Evolutionary conservation across 2,797 vertebrate genomes (phyloP).

Genomic region (Sarcophilus harrisii): DNA sequence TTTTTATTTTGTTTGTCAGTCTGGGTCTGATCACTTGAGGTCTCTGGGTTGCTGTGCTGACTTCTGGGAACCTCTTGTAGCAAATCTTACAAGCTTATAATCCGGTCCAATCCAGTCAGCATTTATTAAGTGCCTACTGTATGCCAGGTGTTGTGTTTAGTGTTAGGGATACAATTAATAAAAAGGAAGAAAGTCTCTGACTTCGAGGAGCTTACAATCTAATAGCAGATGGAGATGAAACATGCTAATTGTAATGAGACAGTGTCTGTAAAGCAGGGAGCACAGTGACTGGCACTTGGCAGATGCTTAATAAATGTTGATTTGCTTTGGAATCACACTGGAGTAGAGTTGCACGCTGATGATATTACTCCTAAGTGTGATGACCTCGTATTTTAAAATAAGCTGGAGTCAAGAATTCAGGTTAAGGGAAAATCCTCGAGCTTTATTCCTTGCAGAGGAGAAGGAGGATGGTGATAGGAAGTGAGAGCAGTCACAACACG

Average conservation of each 20-base stretch:
- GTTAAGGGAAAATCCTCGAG: too few relatives aligned
- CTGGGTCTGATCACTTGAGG: background rate
- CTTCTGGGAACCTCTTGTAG: background rate
- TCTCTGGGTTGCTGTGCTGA: background rate
- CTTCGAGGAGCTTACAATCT: background rate
- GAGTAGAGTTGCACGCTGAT: background rate
- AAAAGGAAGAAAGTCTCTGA: background rate
- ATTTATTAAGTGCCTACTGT: background rate
- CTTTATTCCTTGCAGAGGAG: too few relatives aligned
- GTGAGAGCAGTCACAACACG: too few relatives aligned
- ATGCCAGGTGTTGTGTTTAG: background rate
- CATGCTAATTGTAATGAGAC: background rate
- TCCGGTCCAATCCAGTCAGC: background rate
- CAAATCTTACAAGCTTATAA: background rate
- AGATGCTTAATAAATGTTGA: background rate
- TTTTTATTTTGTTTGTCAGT: background rate
- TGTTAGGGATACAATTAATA: background rate
- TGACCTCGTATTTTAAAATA: too few relatives aligned
- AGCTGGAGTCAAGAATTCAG: too few relatives aligned
- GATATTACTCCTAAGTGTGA: too few relatives aligned
- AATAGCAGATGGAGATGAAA: background rate
- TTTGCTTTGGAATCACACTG: background rate
- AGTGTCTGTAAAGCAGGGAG: background rate
- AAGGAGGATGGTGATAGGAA: too few relatives aligned
- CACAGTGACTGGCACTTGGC: too few relatives aligned